Evolutionary conservation across 1,140 invertebrate species (phyloP), one percentile per base, ranked within the genome.

Genomic region (Anastrepha ludens): DNA sequence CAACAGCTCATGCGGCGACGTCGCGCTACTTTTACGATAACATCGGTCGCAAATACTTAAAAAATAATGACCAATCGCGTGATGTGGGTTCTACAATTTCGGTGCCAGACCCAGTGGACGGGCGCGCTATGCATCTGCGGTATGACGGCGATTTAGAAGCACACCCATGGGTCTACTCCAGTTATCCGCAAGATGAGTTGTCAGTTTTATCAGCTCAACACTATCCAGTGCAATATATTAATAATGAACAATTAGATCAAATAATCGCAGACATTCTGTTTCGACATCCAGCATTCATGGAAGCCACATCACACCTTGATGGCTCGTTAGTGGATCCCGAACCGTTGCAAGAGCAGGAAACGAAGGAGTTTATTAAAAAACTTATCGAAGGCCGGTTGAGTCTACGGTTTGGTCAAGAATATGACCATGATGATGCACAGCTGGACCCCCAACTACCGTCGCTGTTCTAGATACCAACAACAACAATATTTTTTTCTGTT

Each of bases 201-300:
- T 67, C 70, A 13, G 11, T 41, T 13, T 1, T 39, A 1, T 87
- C 87, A 55, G 65, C 64, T 0, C 59, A 55, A 2, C 39, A 44
- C 44, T 92, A 92, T 89, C 90, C 91, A 60, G 89, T 90, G 87
- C 89, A 90, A 86, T 90, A 90, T 78, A 78, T 91, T 8, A 86
- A 89, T 15, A 89, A 91, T 67, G 87, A 89, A 5, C 90, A 92
- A 17, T 88, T 92, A 64, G 91, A 92, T 85, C 88, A 87, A 65
- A 90, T 92, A 6, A 92, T 92, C 44, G 89, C 91, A 13, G 90
- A 91, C 17, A 90, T 92, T 70, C 86, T 92, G 3, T 90, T 91
- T 67, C 87, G 89, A 87, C 91, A 92, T 90, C 90, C 91, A 20
- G 89, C 87, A 2, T 91, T 91, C 60, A 85, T 89, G 8, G 89